Evolutionary conservation across 2,888 invertebrate genomes (phyloP), one percentile per base, ranked within the genome.

Genomic region (Scaptomyza tumidula): DNA sequence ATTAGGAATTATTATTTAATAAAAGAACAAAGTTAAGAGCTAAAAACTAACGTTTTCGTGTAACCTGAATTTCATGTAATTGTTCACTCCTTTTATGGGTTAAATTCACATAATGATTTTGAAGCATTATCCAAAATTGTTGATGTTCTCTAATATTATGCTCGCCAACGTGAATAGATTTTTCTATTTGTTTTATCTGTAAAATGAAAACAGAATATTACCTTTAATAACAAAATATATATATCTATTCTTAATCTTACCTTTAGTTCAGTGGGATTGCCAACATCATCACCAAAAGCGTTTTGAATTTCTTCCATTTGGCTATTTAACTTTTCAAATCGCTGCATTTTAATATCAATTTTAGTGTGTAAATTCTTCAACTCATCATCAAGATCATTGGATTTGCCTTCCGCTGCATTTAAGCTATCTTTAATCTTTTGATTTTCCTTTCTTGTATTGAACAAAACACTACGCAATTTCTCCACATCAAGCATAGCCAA

Each of bases 111-210:
- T 96, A 94, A 88, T 95, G 94, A 0, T 95, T 95, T 90, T 97
- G 96, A 74, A 95, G 94, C 52, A 96, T 93, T 72, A 97, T 92
- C 97, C 97, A 97, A 90, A 95, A 94, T 77, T 94, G 94, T 90
- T 97, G 96, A 80, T 95, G 90, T 52, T 93, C 92, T 78, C 95
- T 94, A 14, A 95, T 95, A 80, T 94, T 93, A 66, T 93, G 93
- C 46, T 95, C 94, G 2, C 94, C 91, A 24, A 94, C 92, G 45
- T 93, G 93, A 59, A 96, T 95, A 62, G 93, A 93, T 79, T 94
- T 94, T 87, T 96, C 96, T 71, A 96, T 80, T 65, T 94, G 93
- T 6, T 93, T 93, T 19, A 96, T 94, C 89, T 95, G 14, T 3
- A 69, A 67, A 57, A 33, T 3, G 24, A 24, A 14, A 5, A 0